Evolutionary conservation across 2,113 vertebrate genomes (phyloP).

Genomic region (Prolemur simus): DNA sequence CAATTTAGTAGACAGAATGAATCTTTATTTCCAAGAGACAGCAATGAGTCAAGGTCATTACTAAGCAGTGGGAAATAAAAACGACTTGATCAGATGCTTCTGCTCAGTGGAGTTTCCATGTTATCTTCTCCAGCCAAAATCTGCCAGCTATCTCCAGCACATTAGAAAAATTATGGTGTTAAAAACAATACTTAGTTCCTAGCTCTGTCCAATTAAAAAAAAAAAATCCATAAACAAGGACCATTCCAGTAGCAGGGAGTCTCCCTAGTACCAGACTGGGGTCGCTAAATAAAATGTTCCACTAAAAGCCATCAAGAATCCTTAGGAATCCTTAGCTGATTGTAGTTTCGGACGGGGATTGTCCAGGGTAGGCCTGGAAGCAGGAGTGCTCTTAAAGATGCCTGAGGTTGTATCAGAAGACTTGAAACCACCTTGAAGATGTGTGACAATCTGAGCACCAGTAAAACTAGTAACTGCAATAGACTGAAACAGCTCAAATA

Average conservation of each 20-base stretch:
- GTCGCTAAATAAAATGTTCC: neutral
- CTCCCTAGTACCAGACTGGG: neutral
- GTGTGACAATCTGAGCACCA: neutral
- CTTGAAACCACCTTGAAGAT: neutral
- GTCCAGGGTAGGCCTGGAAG: neutral
- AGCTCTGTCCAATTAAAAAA: neutral
- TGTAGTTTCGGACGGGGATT: neutral
- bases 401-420: neutral
- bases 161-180: neutral
- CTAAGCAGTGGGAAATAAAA: slow-evolving; percentile 58
- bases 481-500: neutral
- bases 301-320: neutral
- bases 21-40: slow-evolving; percentile 72
- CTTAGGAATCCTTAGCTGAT: neutral
- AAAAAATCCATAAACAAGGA: neutral
- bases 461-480: neutral
- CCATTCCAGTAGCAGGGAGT: neutral
- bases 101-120: slow-evolving; percentile 59
- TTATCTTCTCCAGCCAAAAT: neutral
- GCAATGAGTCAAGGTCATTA: slow-evolving; percentile 70
- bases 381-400: neutral
- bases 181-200: neutral
- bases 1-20: slow-evolving; percentile 55
- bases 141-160: neutral
- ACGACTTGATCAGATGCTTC: slow-evolving; percentile 54